Conservation (phyloP, 2,797 vertebrate species). For the Lepilemur ruficaudatus region DNA sequence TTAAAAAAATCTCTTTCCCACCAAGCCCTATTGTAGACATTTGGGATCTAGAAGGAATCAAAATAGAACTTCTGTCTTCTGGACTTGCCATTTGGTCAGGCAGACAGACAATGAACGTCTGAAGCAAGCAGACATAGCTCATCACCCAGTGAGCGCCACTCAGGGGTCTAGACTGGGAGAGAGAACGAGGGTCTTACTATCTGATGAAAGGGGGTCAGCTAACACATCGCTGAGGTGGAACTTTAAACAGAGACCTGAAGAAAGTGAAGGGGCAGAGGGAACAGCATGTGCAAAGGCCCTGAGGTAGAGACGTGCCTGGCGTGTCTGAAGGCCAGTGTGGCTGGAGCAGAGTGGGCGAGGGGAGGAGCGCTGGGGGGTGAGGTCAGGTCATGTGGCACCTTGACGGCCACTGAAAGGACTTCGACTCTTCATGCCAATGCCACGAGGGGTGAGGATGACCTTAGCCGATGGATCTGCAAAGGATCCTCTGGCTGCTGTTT, state of each 20-base stretch:
- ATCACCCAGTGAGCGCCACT: rapidly evolving
- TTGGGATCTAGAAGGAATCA: not conserved
- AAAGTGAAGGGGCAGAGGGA: not conserved
- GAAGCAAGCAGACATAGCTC: not conserved
- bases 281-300: not conserved
- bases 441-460: not conserved
- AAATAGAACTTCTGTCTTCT: not conserved
- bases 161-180: not conserved
- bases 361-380: not conserved
- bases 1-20: not conserved
- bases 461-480: not conserved
- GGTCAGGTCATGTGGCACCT: not conserved
- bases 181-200: not conserved
- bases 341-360: not conserved
- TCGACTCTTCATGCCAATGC: not conserved
- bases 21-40: not conserved
- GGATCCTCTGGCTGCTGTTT: not conserved
- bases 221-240: not conserved
- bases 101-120: not conserved
- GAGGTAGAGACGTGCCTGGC: not conserved
- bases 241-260: not conserved
- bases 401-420: not conserved
- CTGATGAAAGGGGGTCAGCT: not conserved
- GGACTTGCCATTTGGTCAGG: not conserved
- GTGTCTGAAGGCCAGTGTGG: not conserved